Evolutionary conservation across 2,113 vertebrate species (phyloP).

Genomic region (Gallinago jamesoni): DNA sequence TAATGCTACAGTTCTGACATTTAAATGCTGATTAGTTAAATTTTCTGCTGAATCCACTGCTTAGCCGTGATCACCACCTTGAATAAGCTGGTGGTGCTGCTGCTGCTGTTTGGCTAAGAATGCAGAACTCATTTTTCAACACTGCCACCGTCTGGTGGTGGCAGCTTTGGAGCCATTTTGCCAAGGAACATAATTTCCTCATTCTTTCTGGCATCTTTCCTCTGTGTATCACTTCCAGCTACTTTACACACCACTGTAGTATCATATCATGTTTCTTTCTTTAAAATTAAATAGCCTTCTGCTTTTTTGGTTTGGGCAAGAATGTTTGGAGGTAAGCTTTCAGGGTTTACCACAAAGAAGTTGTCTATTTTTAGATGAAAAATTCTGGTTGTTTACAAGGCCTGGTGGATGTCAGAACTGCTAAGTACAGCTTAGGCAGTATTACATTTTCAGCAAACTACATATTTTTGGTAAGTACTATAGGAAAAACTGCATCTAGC

Average conservation of each 20-base stretch:
- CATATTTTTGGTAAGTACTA: not conserved
- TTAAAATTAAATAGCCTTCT: not conserved
- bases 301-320: not conserved
- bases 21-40: not conserved
- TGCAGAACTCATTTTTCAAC: not conserved
- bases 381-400: not conserved
- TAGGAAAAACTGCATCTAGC: not conserved
- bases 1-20: not conserved
- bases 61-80: not conserved
- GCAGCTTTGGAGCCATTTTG: not conserved
- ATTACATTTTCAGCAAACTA: not conserved
- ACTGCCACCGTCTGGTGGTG: not conserved
- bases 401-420: not conserved
- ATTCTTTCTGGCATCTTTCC: not conserved
- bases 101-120: not conserved
- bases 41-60: not conserved
- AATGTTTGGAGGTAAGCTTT: not conserved
- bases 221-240: not conserved
- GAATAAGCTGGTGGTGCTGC: not conserved
- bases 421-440: not conserved
- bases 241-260: not conserved
- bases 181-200: not conserved
- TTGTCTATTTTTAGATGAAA: not conserved
- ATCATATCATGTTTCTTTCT: not conserved
- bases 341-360: not conserved